Base-by-base conservation (phyloP, 2,888 invertebrate genomes). In the Pyrochroa serraticornis region DNA sequence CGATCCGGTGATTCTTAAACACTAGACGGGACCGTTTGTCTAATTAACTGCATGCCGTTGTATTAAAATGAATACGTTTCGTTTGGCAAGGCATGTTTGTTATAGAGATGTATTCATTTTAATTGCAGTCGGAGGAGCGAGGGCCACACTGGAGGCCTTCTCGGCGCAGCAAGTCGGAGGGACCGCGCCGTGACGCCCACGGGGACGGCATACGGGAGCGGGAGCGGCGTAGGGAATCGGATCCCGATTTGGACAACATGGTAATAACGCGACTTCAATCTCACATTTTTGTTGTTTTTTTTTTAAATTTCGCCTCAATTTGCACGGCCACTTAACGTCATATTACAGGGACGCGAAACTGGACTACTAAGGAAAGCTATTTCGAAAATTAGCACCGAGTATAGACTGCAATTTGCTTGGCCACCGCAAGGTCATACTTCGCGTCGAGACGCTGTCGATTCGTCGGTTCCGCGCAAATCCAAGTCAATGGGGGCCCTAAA, bases 381-480 rank as follows among this genome's bases (percentile, higher is more conserved):
- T 79, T 84, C 86, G 73, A 85, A 87, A 80, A 85, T 87, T 81
- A 88, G 90, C 83, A 92, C 93, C 71, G 93, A 93, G 83, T 93
- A 93, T 83, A 87, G 90, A 72, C 87, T 93, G 79, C 92, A 93
- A 84, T 93, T 92, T 82, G 92, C 92, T 71, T 93, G 93, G 93
- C 93, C 22, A 22, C 22, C 93, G 65, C 81, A 80, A 63, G 78
- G 82, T 68, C 79, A 79, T 65, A 71, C 74, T 47, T 80, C 82
- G 32, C 77, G 79, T 57, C 74, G 79, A 37, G 80, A 81, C 63
- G 78, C 79, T 49, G 78, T 79, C 51, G 82, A 81, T 55, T 80
- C 71, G 22, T 80, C 80, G 64, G 82, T 84, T 6, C 92, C 93
- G 14, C 82, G 90, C 79, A 93, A 93, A 82, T 93, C 92, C 79